Base-by-base conservation (phyloP, 2,888 invertebrate species). In the Eupeodes luniger region DNA sequence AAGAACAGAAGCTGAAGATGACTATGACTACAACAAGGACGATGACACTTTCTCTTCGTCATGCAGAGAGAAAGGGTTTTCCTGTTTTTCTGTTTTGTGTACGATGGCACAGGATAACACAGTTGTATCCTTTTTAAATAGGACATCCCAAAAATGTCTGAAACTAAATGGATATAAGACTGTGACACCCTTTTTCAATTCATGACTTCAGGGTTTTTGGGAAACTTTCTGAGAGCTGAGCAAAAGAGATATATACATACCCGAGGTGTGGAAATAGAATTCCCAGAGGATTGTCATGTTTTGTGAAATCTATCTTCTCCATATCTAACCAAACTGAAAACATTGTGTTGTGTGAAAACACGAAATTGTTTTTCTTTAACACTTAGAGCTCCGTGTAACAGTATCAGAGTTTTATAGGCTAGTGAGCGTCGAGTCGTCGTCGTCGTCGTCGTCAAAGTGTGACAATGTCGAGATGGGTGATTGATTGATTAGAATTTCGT, bases 401-500 rank as follows among this genome's bases (percentile, higher is more conserved):
- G 76, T 44, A 27, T 27, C 55, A 79, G 51, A 34, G 16, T 47
- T 16, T 47, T 59, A 27, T 27, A 27, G 27, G 27, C 27, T 27
- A 85, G 85, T 76, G 72, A 64, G 72, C 84, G 9, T 27, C 27
- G 27, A 27, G 27, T 27, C 27, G 27, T 27, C 19, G 19, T 2
- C n/a, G n/a, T 19, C 19, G 19, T 27, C 27, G 27, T 27, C 2
- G 27, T 67, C 36, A 70, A 14, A 75, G 81, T 88, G 88, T 85
- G 85, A 88, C 85, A 88, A 78, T 88, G 88, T 85, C 88, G 88
- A 78, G 81, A 69, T 69, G 81, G 53, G 89, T 91, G 92, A 92
- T 93, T 93, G 93, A 93, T 93, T 93, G 93, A 93, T 93, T 93
- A 91, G 92, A 91, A 92, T 91, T 92, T 91, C 91, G 92, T 93